These are phyloP conservation scores for Rhea americana DNA, from an alignment of 2,113 vertebrate species.

Conservation along the genomic window DNA sequence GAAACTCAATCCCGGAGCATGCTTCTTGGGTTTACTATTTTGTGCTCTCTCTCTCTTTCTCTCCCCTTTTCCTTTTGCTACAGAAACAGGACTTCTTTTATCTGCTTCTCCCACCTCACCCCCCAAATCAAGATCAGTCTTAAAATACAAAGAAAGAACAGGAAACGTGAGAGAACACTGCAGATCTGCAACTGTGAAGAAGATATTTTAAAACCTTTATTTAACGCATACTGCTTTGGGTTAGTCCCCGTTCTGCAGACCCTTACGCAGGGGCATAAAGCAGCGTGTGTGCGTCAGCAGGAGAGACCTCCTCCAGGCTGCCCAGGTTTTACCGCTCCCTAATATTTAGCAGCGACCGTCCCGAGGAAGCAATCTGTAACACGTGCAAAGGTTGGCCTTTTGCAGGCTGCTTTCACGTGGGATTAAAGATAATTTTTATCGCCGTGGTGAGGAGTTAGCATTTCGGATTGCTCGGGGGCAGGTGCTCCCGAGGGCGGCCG, in stretches of 20 bases:
- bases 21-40: neutral
- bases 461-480: constrained; percentile 6
- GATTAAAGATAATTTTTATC: constrained; percentile 48
- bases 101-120: neutral
- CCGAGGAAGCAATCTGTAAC: neutral
- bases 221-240: neutral
- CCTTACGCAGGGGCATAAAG: too few relatives aligned
- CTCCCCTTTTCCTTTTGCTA: neutral
- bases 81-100: neutral
- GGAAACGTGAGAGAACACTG: neutral
- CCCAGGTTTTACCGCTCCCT: neutral
- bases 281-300: accelerated
- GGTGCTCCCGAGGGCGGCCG: neutral
- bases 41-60: neutral
- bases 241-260: neutral
- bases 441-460: constrained; percentile 18
- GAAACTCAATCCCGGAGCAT: neutral
- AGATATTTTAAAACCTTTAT: neutral
- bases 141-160: neutral
- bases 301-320: accelerated
- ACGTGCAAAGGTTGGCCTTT: neutral
- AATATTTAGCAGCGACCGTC: accelerated
- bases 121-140: neutral
- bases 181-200: neutral
- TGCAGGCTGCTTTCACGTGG: constrained; percentile 43